A percentile compares a stretch with the other conserved stretches of the same genome.
These are phyloP conservation scores for Beroe ovata DNA, from an alignment of 37 sponge, comb jelly and placozoan genomes.

Conservation along the genomic window DNA sequence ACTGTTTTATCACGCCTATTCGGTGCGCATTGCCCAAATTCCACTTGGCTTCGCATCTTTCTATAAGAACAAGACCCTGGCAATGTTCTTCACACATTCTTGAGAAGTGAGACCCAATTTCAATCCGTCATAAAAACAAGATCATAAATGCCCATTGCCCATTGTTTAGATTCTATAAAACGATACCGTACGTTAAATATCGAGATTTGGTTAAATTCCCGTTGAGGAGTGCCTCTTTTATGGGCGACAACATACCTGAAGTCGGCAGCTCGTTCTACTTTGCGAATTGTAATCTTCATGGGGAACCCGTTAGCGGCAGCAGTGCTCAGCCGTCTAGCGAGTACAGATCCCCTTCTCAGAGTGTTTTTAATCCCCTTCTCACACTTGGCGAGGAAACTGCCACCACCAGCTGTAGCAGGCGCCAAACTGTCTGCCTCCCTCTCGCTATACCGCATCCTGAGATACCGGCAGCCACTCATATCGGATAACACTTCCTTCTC, in stretches of 20 bases:
- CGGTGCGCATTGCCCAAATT: too few relatives aligned
- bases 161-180: too few relatives aligned
- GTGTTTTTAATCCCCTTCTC: constrained; percentile 64
- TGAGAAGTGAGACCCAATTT: too few relatives aligned
- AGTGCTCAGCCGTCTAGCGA: constrained; percentile 25
- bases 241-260: constrained; percentile 38
- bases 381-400: constrained; percentile 36
- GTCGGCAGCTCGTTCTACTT: constrained; percentile 58
- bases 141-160: too few relatives aligned
- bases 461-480: constrained; percentile 43
- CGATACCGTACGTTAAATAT: too few relatives aligned
- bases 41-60: too few relatives aligned
- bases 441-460: constrained; percentile 56
- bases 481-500: constrained; percentile 38
- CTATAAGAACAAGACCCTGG: too few relatives aligned
- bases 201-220: too few relatives aligned
- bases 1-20: too few relatives aligned
- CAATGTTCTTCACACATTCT: too few relatives aligned
- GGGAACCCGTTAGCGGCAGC: constrained; percentile 64
- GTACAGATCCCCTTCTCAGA: constrained; percentile 16
- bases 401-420: background rate
- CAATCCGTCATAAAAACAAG: too few relatives aligned
- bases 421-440: background rate
- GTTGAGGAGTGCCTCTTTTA: too few relatives aligned
- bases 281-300: constrained; percentile 65